A percentile compares a stretch with the other conserved stretches of the same genome.
These are phyloP conservation scores for Arenaria interpres DNA, from an alignment of 2,113 vertebrate genomes.

Conservation along the genomic window DNA sequence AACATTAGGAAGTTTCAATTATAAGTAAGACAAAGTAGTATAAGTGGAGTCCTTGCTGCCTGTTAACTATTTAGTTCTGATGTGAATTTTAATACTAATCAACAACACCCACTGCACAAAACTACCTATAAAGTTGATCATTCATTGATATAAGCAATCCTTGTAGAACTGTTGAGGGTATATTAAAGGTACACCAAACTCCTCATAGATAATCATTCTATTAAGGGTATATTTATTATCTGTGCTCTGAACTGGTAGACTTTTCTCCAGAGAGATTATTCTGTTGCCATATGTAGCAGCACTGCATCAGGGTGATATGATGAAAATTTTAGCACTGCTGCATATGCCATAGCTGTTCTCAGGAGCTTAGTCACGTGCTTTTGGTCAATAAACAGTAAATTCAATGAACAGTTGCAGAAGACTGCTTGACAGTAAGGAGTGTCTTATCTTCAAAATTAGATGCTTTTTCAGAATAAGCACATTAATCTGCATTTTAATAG, in stretches of 20 bases:
- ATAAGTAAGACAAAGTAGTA: neutral
- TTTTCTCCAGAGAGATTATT: neutral
- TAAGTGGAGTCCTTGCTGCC: neutral
- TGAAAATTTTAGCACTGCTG: neutral
- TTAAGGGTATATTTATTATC: neutral
- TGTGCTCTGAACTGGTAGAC: neutral
- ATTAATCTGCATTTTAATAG: conserved; percentile 12
- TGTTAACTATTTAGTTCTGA: neutral
- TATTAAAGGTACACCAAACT: neutral
- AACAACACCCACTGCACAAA: neutral
- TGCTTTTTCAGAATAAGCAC: neutral
- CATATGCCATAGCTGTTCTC: neutral
- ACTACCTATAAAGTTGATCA: neutral
- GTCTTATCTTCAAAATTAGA: conserved; percentile 6
- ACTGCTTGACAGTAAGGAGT: neutral
- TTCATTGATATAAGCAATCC: neutral
- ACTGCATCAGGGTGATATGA: neutral
- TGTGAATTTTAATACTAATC: neutral
- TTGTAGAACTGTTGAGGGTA: neutral
- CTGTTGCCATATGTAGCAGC: neutral
- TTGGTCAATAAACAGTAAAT: neutral
- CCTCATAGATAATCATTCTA: neutral
- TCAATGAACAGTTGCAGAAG: neutral
- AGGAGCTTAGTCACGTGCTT: neutral
- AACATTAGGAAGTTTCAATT: neutral